phyloP scores from a whole-genome alignment of 2,113 vertebrate species.

The Platysternon megacephalum region DNA sequence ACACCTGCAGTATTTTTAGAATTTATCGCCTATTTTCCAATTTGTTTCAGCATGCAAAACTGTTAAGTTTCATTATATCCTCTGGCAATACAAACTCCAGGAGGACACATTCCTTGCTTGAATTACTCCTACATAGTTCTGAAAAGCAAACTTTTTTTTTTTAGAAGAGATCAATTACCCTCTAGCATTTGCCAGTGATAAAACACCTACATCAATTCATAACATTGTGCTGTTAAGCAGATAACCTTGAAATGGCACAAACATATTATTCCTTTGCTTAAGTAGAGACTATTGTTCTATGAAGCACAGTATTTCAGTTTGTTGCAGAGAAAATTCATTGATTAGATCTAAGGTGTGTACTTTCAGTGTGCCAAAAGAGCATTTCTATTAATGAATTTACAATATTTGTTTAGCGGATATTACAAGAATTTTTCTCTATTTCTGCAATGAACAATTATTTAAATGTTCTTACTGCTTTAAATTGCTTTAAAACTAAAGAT shows the following conservation, averaged over 20 bases:
- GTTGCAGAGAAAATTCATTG: constrained; percentile 52
- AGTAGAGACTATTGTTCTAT: constrained; percentile 51
- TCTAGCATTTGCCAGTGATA: constrained; percentile 40
- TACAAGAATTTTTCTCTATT: not conserved
- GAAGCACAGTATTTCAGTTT: constrained; percentile 46
- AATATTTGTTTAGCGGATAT: not conserved
- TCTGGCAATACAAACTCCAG: constrained; percentile 64
- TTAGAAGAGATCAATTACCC: constrained; percentile 46
- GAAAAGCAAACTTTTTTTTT: constrained; percentile 55
- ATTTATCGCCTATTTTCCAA: constrained; percentile 62
- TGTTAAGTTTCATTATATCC: constrained; percentile 54
- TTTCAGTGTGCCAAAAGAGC: constrained; percentile 6
- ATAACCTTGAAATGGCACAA: constrained; percentile 57
- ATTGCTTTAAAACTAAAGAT: not conserved
- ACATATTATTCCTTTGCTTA: constrained; percentile 44
- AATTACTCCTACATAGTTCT: constrained; percentile 70
- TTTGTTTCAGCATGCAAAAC: constrained; percentile 60
- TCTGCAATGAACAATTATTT: not conserved
- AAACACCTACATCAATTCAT: constrained; percentile 34
- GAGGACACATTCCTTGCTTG: constrained; percentile 66
- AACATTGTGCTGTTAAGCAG: constrained; percentile 57
- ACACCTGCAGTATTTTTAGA: constrained; percentile 58
- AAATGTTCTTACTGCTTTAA: not conserved
- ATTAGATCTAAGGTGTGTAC: not conserved
- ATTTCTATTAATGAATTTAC: constrained; percentile 16